These are phyloP conservation scores for Polyergus mexicanus DNA, from an alignment of 1,140 invertebrate species.

Conservation along the genomic window DNA sequence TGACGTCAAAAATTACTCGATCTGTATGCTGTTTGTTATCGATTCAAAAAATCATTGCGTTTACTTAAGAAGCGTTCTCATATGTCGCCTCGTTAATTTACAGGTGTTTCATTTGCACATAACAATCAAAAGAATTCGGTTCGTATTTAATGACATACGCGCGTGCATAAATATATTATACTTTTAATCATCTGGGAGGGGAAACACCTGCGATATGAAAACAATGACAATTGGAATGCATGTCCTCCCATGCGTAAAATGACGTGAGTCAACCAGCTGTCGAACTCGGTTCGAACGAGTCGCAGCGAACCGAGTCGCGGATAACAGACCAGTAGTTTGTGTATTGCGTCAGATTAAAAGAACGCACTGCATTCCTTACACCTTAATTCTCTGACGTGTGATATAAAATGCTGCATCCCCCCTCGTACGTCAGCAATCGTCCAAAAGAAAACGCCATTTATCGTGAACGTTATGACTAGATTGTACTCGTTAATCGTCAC, in stretches of 20 bases:
- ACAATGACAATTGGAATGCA: constrained; percentile 73
- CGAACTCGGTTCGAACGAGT: constrained; percentile 38
- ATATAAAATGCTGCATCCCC: constrained; percentile 1
- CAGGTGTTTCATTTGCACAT: constrained; percentile 1
- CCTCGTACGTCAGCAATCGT: constrained; percentile 4
- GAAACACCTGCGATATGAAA: constrained; percentile 68
- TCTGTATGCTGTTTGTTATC: not conserved
- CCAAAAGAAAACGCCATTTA: constrained; percentile 25
- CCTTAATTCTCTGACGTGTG: not conserved
- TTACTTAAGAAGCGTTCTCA: not conserved
- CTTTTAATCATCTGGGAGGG: constrained; percentile 53
- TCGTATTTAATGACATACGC: not conserved
- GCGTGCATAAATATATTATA: constrained; percentile 20
- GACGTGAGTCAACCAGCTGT: constrained; percentile 65
- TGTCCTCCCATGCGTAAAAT: constrained; percentile 65
- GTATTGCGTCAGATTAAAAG: constrained; percentile 51
- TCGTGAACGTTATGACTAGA: constrained; percentile 21
- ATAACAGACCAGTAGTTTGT: constrained; percentile 55
- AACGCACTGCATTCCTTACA: constrained; percentile 15
- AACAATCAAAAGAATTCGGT: not conserved
- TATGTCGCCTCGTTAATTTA: not conserved
- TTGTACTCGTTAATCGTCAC: not conserved
- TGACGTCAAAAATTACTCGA: not conserved
- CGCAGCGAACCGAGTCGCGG: constrained; percentile 33
- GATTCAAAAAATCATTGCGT: constrained; percentile 17